A percentile compares a stretch with the other conserved stretches of the same genome.
Evolutionary conservation across 1,140 invertebrate species (phyloP).

Genomic region (Holcopasites calliopsidis): DNA sequence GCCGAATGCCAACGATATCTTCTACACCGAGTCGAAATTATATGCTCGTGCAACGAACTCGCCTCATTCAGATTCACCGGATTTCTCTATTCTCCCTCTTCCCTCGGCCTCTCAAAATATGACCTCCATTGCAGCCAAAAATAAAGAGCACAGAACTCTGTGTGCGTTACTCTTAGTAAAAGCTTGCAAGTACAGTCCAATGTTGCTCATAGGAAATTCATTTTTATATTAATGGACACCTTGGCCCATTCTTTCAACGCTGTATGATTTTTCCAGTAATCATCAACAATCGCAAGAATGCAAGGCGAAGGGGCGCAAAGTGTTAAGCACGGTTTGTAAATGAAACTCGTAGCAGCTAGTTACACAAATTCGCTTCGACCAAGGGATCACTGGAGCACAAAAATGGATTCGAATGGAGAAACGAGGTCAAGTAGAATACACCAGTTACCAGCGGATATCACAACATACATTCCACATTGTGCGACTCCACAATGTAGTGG

Average conservation of each 20-base stretch:
- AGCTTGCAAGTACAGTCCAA: no score
- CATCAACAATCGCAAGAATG: no score
- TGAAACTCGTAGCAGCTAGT: not conserved
- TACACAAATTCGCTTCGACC: not conserved
- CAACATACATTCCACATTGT: not conserved
- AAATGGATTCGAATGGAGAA: not conserved
- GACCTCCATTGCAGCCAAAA: no score
- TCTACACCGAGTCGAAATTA: constrained; percentile 47
- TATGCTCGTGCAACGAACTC: constrained; percentile 46
- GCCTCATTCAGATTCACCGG: not conserved
- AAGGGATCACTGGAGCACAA: constrained; percentile 4
- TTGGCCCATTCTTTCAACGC: not conserved
- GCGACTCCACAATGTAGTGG: not conserved
- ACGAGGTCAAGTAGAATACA: constrained; percentile 5
- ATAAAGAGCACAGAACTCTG: no score
- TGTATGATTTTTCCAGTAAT: not conserved
- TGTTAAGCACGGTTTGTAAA: not conserved
- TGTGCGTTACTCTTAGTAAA: no score
- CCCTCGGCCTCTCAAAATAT: no score
- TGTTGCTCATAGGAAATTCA: no score
- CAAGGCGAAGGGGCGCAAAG: no score
- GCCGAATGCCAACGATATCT: constrained; percentile 49
- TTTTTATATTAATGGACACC: no score
- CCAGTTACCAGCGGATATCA: not conserved
- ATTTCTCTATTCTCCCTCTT: not conserved